phyloP scores from a whole-genome alignment of 2,113 vertebrate species.

The Odobenus rosmarus region DNA sequence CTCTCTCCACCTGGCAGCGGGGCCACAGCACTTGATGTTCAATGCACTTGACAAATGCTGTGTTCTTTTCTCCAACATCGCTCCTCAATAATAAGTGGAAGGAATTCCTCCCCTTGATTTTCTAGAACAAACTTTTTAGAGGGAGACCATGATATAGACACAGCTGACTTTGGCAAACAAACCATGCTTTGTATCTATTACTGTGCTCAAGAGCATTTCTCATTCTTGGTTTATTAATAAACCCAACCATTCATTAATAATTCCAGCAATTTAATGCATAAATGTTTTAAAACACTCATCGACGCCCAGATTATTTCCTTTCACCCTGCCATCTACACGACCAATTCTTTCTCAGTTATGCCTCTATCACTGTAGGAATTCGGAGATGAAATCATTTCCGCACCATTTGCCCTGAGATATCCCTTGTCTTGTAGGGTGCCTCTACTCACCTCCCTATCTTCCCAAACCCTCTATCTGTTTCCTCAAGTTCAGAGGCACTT shows the following conservation, averaged over 20 bases:
- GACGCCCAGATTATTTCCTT: background rate
- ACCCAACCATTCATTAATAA: background rate
- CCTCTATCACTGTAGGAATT: background rate
- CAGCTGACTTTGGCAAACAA: background rate
- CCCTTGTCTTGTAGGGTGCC: background rate
- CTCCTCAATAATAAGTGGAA: background rate
- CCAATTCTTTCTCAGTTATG: background rate
- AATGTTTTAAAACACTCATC: background rate
- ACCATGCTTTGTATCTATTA: background rate
- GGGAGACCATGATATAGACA: background rate
- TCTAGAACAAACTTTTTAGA: background rate
- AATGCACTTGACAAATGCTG: background rate
- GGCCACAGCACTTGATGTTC: background rate
- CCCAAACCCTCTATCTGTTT: background rate
- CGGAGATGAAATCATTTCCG: background rate
- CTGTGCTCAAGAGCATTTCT: background rate
- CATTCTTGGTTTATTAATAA: background rate
- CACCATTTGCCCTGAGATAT: background rate
- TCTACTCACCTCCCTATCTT: background rate
- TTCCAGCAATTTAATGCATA: background rate
- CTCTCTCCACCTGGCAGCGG: background rate
- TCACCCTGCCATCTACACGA: background rate
- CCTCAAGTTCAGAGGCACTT: background rate
- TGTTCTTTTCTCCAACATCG: background rate
- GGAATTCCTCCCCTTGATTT: background rate